These are phyloP conservation scores for Engystomops pustulosus DNA, from an alignment of 2,113 vertebrate genomes.

Conservation along the genomic window DNA sequence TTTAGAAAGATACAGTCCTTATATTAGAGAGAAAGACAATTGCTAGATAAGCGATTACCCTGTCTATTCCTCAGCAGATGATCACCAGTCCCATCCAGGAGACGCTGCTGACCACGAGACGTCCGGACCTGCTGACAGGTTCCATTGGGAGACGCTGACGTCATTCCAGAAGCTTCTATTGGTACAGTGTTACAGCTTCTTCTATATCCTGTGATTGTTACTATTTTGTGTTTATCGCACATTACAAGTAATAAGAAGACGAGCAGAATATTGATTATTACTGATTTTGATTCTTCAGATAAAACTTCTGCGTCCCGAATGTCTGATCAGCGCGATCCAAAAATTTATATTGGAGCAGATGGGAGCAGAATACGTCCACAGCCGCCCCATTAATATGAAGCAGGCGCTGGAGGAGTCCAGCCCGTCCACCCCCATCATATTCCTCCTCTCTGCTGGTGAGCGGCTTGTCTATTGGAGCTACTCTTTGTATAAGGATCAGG, in stretches of 20 bases:
- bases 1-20: no score
- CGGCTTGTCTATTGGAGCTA: no score
- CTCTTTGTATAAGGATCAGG: no score
- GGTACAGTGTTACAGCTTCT: conserved; percentile 65
- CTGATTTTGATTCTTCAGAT: conserved; percentile 64
- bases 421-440: conserved; percentile 62
- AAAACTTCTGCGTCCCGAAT: conserved; percentile 69
- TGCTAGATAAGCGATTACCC: background rate
- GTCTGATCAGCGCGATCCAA: conserved; percentile 63
- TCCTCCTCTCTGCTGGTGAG: conserved; percentile 62
- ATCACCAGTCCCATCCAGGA: conserved; percentile 15
- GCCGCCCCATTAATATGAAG: conserved; percentile 62
- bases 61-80: background rate
- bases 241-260: no score
- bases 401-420: conserved; percentile 61
- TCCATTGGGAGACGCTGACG: conserved; percentile 72
- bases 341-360: conserved; percentile 69
- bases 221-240: no score
- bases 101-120: conserved; percentile 26
- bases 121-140: conserved; percentile 12
- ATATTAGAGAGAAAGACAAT: background rate
- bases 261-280: no score
- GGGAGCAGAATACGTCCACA: conserved; percentile 63
- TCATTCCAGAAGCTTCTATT: conserved; percentile 74
- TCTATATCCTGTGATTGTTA: no score